Conservation (phyloP, 2,113 vertebrate species). For the Myanophis thanlyinensis region DNA sequence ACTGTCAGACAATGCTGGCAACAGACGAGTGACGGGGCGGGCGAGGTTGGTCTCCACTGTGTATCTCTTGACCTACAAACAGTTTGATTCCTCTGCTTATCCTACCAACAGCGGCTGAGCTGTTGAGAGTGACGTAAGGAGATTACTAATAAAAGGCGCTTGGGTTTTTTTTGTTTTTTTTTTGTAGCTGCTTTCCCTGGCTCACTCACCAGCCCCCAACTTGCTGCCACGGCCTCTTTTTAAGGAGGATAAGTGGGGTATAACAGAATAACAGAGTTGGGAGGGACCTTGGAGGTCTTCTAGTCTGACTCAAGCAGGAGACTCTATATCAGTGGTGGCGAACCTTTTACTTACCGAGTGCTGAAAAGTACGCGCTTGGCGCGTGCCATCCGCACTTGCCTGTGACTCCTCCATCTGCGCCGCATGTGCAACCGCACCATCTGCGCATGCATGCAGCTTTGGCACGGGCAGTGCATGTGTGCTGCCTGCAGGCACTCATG, state of each 20-base stretch:
- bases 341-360: too few species aligned
- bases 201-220: background rate
- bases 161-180: too few species aligned
- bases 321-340: too few species aligned
- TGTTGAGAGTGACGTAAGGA: conserved; percentile 27
- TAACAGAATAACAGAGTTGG: background rate
- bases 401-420: too few species aligned
- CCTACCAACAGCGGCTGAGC: conserved; percentile 3
- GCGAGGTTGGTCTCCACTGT: background rate
- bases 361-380: too few species aligned
- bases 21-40: background rate
- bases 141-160: conserved; percentile 37
- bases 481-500: too few species aligned
- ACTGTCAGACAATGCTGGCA: background rate
- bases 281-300: background rate
- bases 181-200: background rate
- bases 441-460: too few species aligned
- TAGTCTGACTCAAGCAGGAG: background rate
- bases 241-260: background rate
- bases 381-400: too few species aligned
- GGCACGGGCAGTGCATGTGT: too few species aligned
- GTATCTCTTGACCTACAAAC: background rate
- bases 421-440: too few species aligned
- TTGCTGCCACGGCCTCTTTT: background rate
- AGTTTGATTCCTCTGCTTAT: conserved; percentile 14